phyloP scores from a whole-genome alignment of 1,140 invertebrate genomes.

The Globodera rostochiensis region DNA sequence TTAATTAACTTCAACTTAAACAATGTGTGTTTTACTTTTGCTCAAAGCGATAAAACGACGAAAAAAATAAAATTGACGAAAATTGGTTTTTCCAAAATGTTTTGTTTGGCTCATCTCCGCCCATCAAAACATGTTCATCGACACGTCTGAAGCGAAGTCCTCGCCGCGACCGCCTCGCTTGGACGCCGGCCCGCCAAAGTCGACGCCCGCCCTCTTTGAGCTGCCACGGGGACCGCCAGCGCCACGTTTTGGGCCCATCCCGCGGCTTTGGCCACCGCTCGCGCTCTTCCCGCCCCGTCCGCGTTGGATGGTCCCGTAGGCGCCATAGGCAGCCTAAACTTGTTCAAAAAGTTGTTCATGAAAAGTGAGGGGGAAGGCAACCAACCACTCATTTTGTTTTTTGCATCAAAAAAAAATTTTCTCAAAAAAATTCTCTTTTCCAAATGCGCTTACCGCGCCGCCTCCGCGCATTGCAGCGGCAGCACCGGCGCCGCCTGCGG shows the following conservation, averaged over 20 bases:
- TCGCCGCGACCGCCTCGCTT: slow-evolving; percentile 54
- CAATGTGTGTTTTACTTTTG: too few species aligned
- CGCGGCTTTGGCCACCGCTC: slow-evolving; percentile 14
- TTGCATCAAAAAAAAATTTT: too few species aligned
- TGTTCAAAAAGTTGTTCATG: background rate
- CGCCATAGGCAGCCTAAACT: slow-evolving; percentile 27
- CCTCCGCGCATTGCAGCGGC: background rate
- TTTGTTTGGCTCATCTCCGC: too few species aligned
- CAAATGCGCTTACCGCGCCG: background rate
- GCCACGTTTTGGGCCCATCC: slow-evolving; percentile 43
- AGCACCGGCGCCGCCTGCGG: slow-evolving; percentile 3
- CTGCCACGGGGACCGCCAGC: slow-evolving; percentile 33
- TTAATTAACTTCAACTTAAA: too few species aligned
- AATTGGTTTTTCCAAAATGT: too few species aligned
- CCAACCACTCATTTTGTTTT: too few species aligned
- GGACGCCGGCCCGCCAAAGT: slow-evolving; percentile 55
- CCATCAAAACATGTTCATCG: slow-evolving; percentile 43
- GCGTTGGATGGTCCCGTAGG: slow-evolving; percentile 26
- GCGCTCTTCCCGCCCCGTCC: slow-evolving; percentile 35
- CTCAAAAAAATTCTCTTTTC: too few species aligned
- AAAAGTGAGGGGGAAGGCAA: background rate
- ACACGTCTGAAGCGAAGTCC: slow-evolving; percentile 38
- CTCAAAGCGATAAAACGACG: too few species aligned
- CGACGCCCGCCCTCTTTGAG: slow-evolving; percentile 43
- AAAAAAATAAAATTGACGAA: too few species aligned